These are phyloP conservation scores for Meta bourneti DNA, from an alignment of 2,888 invertebrate species.

Conservation along the genomic window DNA sequence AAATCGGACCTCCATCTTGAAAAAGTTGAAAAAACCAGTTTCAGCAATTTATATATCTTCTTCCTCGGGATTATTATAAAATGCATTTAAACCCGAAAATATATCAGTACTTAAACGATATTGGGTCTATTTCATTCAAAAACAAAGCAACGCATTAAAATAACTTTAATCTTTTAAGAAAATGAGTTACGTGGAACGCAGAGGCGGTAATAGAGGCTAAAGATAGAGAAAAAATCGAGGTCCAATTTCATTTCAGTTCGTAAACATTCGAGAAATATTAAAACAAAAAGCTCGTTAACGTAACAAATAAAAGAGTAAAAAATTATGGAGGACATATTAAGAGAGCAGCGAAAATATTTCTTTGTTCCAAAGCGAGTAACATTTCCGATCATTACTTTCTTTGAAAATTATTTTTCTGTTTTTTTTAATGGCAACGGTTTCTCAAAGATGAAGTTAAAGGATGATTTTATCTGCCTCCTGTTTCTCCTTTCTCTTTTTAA, in stretches of 20 bases:
- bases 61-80: not conserved
- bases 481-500: constrained; percentile 39
- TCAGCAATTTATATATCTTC: not conserved
- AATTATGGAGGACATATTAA: not conserved
- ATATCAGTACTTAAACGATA: not conserved
- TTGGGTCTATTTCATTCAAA: not conserved
- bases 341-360: constrained; percentile 41
- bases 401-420: constrained; percentile 35
- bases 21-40: no score
- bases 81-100: not conserved
- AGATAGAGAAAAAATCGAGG: not conserved
- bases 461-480: constrained; percentile 35
- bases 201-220: not conserved
- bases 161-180: constrained; percentile 19
- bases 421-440: constrained; percentile 6
- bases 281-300: constrained; percentile 41
- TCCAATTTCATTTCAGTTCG: constrained; percentile 40
- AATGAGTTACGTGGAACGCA: constrained; percentile 23
- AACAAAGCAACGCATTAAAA: not conserved
- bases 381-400: constrained; percentile 52
- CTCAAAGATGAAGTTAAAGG: constrained; percentile 23
- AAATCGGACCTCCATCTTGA: no score
- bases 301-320: constrained; percentile 18
- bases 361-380: constrained; percentile 28
- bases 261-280: constrained; percentile 23